Evolutionary conservation across 2,888 invertebrate species (phyloP), one percentile per base, ranked within the genome.

Genomic region (Phaonia tiefii): DNA sequence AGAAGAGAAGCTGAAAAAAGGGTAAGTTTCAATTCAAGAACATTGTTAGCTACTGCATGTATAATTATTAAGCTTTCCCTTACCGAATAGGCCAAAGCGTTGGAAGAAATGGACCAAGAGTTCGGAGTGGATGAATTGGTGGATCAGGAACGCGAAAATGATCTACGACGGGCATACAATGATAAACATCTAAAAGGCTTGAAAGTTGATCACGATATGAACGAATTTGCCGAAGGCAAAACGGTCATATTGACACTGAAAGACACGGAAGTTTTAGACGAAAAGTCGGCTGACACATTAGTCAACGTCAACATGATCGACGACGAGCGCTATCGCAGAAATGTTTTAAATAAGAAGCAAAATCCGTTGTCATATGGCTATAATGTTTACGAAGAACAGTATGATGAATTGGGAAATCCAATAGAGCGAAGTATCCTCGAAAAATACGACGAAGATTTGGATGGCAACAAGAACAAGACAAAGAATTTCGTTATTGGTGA

Each of bases 101-200:
- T 99, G 87, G 97, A 98, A 91, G 98, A 99, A 91, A 93, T 99
- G 92, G 99, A 99, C 91, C 96, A 94, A 84, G 98, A 96, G 89
- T 98, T 99, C 92, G 98, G 98, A 37, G 94, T 98, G 80, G 93
- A 94, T 13, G 95, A 95, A 85, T 92, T 98, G 63, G 93, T 98
- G n/a, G 95, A 96, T 83, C 94, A 96, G 84, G 96, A 96, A 86
- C 93, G 93, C 83, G 92, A 91, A 79, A 93, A 93, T 66, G 92
- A 93, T 26, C 91, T 89, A 37, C 91, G 89, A 54, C 90, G 91
- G 65, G 92, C 94, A 4, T 98, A 98, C 90, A 92, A 93, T 0
- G 93, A 94, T 63, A 92, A 92, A 86, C 92, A 96, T 91, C 92
- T 99, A 73, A 93, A 92, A 85, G 99, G 99, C 0, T 91, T 99